Base-by-base conservation (phyloP, 2,888 invertebrate species). In the Dyspetes luteomarginatus region DNA sequence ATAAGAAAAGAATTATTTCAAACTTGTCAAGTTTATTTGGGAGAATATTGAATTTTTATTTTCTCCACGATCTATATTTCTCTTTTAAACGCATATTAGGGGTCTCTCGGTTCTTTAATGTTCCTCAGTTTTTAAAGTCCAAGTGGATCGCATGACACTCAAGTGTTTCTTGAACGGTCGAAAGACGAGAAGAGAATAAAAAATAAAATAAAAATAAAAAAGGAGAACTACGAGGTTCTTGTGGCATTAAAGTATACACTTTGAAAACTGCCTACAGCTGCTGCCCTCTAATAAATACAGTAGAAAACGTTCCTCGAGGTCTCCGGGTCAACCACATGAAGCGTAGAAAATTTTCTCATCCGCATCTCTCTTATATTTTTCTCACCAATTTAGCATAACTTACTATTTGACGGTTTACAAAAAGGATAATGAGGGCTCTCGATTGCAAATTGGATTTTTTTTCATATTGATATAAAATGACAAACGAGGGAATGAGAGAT, bases 261-360 rank as follows among this genome's bases (percentile, higher is more conserved):
- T 75, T 75, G 67, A 67, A 48, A 75, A 75, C 74, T 65, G 58
- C 74, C 74, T 43, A 67, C 74, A 75, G 74, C 74, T 75, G 73
- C 41, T 45, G 74, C 50, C 48, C 50, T 67, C 30, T 48, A 60
- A 72, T 60, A 72, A 52, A 72, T 72, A 50, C 60, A 41, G 36
- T 9, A 69, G 26, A 43, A 55, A 26, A 64, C 26, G 41, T 64
- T 56, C 22, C 30, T 62, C 55, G 43, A 19, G 64, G 55, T 48
- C 65, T n/a, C 4, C n/a, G 41, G 60, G 60, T 17, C 62, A 64
- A 43, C 62, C 45, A 64, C 62, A 64, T 45, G 45, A 0, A 43
- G 15, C 7, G 7, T 15, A 19, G 3, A 41, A 36, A 56, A 60
- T 41, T 36, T 12, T 60, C 41, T 9, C 4, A 22, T n/a, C n/a